Percentiles rank a stretch among this genome's conserved stretches.
phyloP scores from a whole-genome alignment of 2,888 invertebrate species.

The Heterodera filipjevi region DNA sequence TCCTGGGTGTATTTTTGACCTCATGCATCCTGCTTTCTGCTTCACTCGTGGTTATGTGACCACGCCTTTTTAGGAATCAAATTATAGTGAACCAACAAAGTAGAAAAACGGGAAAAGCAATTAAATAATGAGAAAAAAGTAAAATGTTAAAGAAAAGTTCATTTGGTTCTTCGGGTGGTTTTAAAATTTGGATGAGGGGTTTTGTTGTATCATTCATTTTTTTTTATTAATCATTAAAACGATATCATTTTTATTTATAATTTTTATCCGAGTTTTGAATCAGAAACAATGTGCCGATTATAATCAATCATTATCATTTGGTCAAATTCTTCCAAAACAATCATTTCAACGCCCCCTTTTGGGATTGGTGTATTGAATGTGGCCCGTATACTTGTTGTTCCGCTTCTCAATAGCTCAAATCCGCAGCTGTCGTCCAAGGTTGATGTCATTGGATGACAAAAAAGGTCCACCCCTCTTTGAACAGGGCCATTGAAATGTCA shows the following conservation, averaged over 20 bases:
- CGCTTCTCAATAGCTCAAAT: constrained; percentile 34
- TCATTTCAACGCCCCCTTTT: constrained; percentile 21
- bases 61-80: not conserved
- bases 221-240: no score
- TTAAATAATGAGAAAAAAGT: not conserved
- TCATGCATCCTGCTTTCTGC: not conserved
- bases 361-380: constrained; percentile 29
- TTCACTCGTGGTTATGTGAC: not conserved
- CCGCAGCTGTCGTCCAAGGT: constrained; percentile 36
- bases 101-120: not conserved
- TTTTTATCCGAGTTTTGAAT: constrained; percentile 8
- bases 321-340: constrained; percentile 37
- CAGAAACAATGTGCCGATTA: constrained; percentile 28
- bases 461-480: constrained; percentile 31
- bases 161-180: not conserved
- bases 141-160: not conserved
- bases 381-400: constrained; percentile 24
- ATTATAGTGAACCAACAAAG: not conserved
- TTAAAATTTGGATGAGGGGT: not conserved
- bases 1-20: not conserved
- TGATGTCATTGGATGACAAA: constrained; percentile 32
- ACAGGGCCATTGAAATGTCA: constrained; percentile 24
- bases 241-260: not conserved
- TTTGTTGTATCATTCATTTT: not conserved
- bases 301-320: constrained; percentile 33